These are phyloP conservation scores for Schizotus pectinicornis DNA, from an alignment of 2,888 invertebrate genomes.

Conservation along the genomic window DNA sequence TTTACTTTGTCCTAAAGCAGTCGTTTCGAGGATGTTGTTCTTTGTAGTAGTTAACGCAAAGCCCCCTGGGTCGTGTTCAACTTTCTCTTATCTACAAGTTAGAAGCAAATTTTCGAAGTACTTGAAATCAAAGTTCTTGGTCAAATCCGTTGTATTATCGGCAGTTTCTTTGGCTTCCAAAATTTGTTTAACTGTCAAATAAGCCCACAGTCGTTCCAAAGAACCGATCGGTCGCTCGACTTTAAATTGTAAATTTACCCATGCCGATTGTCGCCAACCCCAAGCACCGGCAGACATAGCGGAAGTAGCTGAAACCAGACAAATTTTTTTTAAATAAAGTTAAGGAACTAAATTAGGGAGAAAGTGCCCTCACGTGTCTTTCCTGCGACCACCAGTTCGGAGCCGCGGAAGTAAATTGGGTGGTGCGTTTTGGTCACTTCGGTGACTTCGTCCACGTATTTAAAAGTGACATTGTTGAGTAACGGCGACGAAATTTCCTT, in stretches of 20 bases:
- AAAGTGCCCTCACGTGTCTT: conserved; percentile 43
- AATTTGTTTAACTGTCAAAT: conserved; percentile 69
- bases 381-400: conserved; percentile 70
- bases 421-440: conserved; percentile 64
- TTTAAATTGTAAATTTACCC: conserved; percentile 42
- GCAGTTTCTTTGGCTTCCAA: conserved; percentile 61
- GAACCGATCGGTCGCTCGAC: conserved; percentile 45
- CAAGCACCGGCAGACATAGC: conserved; percentile 1
- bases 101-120: no score
- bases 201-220: conserved; percentile 66
- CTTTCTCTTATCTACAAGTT: no score
- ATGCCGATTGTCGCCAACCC: conserved; percentile 39
- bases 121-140: no score
- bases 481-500: conserved; percentile 73
- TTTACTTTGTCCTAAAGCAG: no score
- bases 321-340: conserved; percentile 25
- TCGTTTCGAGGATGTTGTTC: no score
- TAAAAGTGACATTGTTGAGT: conserved; percentile 69
- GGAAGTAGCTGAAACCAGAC: conserved; percentile 35
- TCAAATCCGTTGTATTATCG: conserved; percentile 50
- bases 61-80: no score
- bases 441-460: conserved; percentile 66
- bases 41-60: no score
- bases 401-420: conserved; percentile 66
- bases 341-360: not conserved